These are phyloP conservation scores for Aplochiton taeniatus DNA, from an alignment of 2,797 vertebrate genomes.

Conservation along the genomic window DNA sequence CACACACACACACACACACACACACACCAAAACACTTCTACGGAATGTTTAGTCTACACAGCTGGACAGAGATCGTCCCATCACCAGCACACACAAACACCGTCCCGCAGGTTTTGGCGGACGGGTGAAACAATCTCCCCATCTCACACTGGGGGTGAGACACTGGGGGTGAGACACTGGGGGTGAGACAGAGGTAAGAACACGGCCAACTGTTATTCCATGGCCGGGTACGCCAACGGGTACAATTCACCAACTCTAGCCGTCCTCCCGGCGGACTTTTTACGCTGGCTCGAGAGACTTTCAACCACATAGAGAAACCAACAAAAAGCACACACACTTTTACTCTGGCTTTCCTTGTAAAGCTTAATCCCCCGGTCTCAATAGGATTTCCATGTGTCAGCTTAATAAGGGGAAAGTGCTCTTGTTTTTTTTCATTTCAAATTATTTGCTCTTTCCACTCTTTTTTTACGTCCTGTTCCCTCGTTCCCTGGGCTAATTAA, in stretches of 20 bases:
- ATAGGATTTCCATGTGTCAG: conserved; percentile 51
- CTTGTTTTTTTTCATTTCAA: conserved; percentile 41
- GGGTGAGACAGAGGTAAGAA: conserved; percentile 35
- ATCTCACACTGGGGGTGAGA: not conserved
- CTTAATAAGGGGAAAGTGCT: conserved; percentile 42
- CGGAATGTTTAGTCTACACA: conserved; percentile 75
- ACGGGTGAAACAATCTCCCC: no score
- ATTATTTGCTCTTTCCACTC: conserved; percentile 39
- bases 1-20: conserved; percentile 19
- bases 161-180: not conserved
- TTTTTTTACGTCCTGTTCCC: no score
- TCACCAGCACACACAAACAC: conserved; percentile 62
- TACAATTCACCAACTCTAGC: no score
- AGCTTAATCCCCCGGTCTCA: conserved; percentile 65
- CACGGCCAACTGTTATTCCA: not conserved
- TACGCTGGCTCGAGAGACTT: no score
- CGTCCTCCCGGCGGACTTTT: no score
- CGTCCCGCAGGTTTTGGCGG: conserved; percentile 38
- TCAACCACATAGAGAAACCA: conserved; percentile 31
- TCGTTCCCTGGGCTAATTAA: no score
- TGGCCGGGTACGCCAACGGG: no score
- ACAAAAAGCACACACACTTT: conserved; percentile 7
- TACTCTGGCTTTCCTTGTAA: conserved; percentile 47
- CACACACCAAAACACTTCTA: conserved; percentile 24
- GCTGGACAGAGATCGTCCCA: conserved; percentile 55